These are phyloP conservation scores for Sebastes reedi DNA, from an alignment of 2,797 vertebrate genomes.

Conservation along the genomic window DNA sequence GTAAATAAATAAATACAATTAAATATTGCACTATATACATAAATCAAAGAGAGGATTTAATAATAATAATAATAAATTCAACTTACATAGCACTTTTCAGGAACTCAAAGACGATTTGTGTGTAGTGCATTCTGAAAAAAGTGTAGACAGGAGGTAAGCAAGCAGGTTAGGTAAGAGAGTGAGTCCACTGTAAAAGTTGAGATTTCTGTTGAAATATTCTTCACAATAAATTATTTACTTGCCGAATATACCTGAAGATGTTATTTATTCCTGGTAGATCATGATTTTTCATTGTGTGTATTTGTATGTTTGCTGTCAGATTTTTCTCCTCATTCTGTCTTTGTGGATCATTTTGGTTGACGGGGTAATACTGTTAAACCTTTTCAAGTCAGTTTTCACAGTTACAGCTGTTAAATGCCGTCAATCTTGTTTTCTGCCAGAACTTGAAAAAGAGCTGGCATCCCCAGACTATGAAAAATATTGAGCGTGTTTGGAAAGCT, in stretches of 20 bases:
- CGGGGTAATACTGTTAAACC: not conserved
- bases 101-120: too few species aligned
- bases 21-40: too few species aligned
- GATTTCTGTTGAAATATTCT: not conserved
- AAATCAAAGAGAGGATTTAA: too few species aligned
- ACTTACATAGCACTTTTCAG: too few species aligned
- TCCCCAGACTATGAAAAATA: constrained; percentile 97
- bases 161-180: not conserved
- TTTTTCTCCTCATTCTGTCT: not conserved
- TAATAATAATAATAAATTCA: too few species aligned
- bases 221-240: not conserved
- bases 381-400: not conserved
- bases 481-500: constrained; percentile 98
- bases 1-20: too few species aligned
- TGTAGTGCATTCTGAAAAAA: too few species aligned
- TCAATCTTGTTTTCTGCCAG: constrained; percentile 64
- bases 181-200: not conserved
- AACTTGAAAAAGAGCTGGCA: constrained; percentile 99
- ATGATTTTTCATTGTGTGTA: too few species aligned
- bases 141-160: too few species aligned
- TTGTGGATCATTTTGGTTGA: not conserved
- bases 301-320: not conserved
- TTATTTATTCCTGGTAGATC: not conserved
- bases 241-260: not conserved
- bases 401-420: not conserved